Evolutionary conservation across 2,888 invertebrate genomes (phyloP), one percentile per base, ranked within the genome.

Genomic region (Stenodera caucasica): DNA sequence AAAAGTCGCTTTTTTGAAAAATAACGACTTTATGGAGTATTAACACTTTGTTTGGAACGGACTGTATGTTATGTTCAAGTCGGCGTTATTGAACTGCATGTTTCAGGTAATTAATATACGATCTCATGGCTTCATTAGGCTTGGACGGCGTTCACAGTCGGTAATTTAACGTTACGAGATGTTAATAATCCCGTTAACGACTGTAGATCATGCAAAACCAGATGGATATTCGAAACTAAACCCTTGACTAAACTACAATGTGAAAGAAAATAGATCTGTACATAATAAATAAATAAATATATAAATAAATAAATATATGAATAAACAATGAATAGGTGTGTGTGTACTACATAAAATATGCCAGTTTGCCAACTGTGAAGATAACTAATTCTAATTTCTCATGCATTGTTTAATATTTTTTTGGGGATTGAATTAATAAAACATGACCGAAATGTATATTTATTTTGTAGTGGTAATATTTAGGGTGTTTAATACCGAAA

Each of bases 151-250:
- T 62, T 64, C 62, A 68, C 67, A 70, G 66, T 63, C 63, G 68
- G 63, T 70, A 70, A 68, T 67, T 67, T 63, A 61, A 68, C 67
- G 67, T 72, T 72, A 70, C 66, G 70, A 72, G 71, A 70, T 70
- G 71, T 68, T 73, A 71, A 71, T 71, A 69, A 67, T 62, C 67
- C 69, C 67, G 67, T 67, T 72, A 72, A 73, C 70, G 71, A 67
- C 63, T 55, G 59, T 65, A 58, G 66, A 72, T 69, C 73, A 73
- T 70, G 73, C 73, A 65, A 73, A 23, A 15, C 15, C 50, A 23
- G 23, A 29, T 45, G 49, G 12, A 26, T 55, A 30, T n/a, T 55
- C 29, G 30, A 26, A 49, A 14, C 6, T 12, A 9, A 9, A 40
- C 3, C 18, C 40, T 15, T 11, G 15, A 45, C 11, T 21, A 15